phyloP scores from a whole-genome alignment of 2,113 vertebrate genomes.

The Paratilapia polleni region DNA sequence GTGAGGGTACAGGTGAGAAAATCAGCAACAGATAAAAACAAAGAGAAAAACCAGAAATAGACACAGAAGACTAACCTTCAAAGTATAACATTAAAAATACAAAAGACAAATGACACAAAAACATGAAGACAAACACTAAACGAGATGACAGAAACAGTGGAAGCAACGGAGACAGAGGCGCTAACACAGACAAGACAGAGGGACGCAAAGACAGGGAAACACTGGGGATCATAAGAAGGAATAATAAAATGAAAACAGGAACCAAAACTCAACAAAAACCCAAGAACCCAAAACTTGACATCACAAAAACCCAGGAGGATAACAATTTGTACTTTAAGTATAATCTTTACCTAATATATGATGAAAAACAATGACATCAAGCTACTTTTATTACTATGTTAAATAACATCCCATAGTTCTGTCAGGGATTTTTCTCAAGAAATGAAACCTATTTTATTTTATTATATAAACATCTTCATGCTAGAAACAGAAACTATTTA shows the following conservation, averaged over 20 bases:
- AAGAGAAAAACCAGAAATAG: background rate
- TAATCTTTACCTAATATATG: background rate
- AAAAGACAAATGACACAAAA: background rate
- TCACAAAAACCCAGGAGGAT: background rate
- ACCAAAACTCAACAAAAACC: background rate
- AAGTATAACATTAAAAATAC: background rate
- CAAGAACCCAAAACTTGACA: background rate
- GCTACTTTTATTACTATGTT: background rate
- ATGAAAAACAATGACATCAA: background rate
- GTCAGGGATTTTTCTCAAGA: background rate
- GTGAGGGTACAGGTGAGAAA: background rate
- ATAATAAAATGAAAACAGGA: background rate
- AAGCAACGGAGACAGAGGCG: background rate
- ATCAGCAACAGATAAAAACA: slow-evolving; percentile 1
- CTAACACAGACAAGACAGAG: background rate
- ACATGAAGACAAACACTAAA: background rate
- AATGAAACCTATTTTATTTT: background rate
- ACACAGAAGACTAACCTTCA: background rate
- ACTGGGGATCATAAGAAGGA: background rate
- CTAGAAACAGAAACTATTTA: background rate
- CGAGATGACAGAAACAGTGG: background rate
- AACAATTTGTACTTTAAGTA: background rate
- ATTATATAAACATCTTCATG: background rate
- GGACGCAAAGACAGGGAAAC: background rate
- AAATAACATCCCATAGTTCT: background rate